Evolutionary conservation across 2,113 vertebrate genomes (phyloP).

Genomic region (Sinocyclocheilus grahami): DNA sequence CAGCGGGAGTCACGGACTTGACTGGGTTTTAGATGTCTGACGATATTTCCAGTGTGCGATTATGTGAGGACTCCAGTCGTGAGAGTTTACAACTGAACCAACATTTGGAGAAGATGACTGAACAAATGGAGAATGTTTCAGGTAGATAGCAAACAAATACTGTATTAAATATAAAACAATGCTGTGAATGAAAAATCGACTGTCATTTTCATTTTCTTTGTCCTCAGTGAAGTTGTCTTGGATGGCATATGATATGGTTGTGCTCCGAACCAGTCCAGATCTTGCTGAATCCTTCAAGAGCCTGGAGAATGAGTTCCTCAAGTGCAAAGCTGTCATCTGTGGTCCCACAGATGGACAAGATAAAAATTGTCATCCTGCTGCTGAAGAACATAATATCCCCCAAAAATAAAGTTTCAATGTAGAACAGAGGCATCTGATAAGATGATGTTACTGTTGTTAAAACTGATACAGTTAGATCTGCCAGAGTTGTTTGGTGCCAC

Average conservation of each 20-base stretch:
- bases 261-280: conserved; percentile 77
- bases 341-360: not conserved
- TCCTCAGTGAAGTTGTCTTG: conserved; percentile 80
- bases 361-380: not conserved
- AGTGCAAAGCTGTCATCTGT: conserved; percentile 77
- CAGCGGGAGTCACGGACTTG: not conserved
- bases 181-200: not conserved
- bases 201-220: not conserved
- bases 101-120: conserved; percentile 69
- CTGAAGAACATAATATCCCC: not conserved
- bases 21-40: conserved; percentile 66
- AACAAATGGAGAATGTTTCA: conserved; percentile 68
- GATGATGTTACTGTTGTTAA: not conserved
- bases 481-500: not conserved
- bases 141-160: conserved; percentile 50
- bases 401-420: conserved; percentile 16
- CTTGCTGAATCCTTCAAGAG: conserved; percentile 67
- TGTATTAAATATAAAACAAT: not conserved
- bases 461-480: not conserved
- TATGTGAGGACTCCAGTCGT: conserved; percentile 1
- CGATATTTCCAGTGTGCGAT: not conserved
- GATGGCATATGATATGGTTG: conserved; percentile 83
- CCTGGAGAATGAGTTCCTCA: conserved; percentile 73
- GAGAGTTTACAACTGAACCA: conserved; percentile 59
- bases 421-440: not conserved